These are phyloP conservation scores for Hipposideros armiger DNA, from an alignment of 2,113 vertebrate genomes.

Conservation along the genomic window DNA sequence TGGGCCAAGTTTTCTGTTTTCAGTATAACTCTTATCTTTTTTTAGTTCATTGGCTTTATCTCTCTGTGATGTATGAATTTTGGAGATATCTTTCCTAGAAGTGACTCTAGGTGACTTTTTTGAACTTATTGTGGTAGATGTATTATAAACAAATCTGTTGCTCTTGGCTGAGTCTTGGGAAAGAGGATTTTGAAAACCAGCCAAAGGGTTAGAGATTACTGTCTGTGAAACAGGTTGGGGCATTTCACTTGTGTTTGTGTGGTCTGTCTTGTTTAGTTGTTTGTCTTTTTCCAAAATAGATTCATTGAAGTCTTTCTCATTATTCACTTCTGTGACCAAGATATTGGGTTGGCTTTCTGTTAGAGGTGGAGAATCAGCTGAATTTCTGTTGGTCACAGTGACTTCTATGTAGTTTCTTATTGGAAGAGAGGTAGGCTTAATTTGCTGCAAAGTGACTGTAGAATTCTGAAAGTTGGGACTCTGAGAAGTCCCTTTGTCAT, in stretches of 20 bases:
- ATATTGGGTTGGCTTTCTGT: conserved; percentile 15
- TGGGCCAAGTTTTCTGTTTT: conserved; percentile 32
- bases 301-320: conserved; percentile 71
- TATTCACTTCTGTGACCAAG: conserved; percentile 48
- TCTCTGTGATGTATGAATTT: conserved; percentile 38
- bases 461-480: conserved; percentile 64
- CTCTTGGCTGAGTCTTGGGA: conserved; percentile 64
- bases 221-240: conserved; percentile 73
- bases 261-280: conserved; percentile 55
- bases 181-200: conserved; percentile 34
- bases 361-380: background rate
- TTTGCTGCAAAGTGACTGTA: conserved; percentile 56
- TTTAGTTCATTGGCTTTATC: conserved; percentile 65
- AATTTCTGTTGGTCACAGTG: conserved; percentile 58
- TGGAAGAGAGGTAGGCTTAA: conserved; percentile 68
- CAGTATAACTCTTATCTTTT: conserved; percentile 57
- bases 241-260: background rate
- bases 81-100: conserved; percentile 68
- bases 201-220: background rate
- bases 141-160: conserved; percentile 56
- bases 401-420: conserved; percentile 69
- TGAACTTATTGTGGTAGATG: conserved; percentile 51
- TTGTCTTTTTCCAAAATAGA: conserved; percentile 59
- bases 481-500: conserved; percentile 63
- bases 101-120: conserved; percentile 66